Percentiles rank a stretch among this genome's conserved stretches.
phyloP scores from a whole-genome alignment of 2,797 vertebrate genomes.

The Rhinogobio ventralis region DNA sequence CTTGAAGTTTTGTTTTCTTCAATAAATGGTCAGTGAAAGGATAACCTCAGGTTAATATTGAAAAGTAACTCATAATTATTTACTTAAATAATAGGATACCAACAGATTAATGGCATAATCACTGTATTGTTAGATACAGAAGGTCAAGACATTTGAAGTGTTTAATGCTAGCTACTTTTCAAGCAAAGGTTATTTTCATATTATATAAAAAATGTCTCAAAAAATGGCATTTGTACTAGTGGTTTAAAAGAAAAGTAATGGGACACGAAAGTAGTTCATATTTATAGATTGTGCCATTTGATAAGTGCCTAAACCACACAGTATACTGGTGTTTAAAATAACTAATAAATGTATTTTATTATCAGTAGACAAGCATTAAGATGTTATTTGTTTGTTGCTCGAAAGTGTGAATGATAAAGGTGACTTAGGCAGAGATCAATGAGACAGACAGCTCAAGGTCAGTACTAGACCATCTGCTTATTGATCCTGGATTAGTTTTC shows the following conservation, averaged over 20 bases:
- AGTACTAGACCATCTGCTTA: slow-evolving; percentile 36
- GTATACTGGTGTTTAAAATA: not conserved
- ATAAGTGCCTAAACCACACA: not conserved
- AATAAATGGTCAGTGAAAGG: not conserved
- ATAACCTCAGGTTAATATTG: not conserved
- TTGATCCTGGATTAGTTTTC: slow-evolving; percentile 47
- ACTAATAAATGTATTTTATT: slow-evolving; percentile 1
- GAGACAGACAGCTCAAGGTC: slow-evolving; percentile 55
- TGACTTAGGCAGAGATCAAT: slow-evolving; percentile 40
- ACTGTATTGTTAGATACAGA: too few species aligned
- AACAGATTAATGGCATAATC: not conserved
- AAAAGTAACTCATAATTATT: not conserved
- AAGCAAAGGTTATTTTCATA: not conserved
- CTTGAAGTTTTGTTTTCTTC: not conserved
- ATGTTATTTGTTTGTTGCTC: not conserved
- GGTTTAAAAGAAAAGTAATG: not conserved
- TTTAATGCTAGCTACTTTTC: not conserved
- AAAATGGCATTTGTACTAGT: not conserved
- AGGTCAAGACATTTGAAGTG: too few species aligned
- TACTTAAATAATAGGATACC: not conserved
- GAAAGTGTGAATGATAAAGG: slow-evolving; percentile 29
- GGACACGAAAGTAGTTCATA: not conserved
- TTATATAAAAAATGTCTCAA: not conserved
- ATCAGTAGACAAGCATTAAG: not conserved
- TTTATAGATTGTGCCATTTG: not conserved